Evolutionary conservation across 2,113 vertebrate genomes (phyloP).

Genomic region (Entelurus aequoreus): DNA sequence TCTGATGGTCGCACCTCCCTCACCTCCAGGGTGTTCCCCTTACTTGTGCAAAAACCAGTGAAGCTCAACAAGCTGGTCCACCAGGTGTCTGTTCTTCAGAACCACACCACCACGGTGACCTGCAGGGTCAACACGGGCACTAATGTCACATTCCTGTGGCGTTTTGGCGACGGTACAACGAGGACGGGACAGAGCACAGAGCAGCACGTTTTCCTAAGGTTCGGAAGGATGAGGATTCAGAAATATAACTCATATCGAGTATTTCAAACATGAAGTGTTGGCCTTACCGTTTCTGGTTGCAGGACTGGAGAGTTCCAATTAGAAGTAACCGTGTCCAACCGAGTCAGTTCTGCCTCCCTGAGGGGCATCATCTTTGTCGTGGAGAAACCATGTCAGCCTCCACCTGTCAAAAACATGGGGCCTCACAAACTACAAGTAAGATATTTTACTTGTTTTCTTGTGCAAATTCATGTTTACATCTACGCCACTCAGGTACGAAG

Average conservation of each 20-base stretch:
- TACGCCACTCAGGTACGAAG: slow-evolving; percentile 61
- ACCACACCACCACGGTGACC: slow-evolving; percentile 60
- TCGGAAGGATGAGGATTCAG: not conserved
- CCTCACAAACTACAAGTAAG: slow-evolving; percentile 73
- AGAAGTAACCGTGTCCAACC: slow-evolving; percentile 68
- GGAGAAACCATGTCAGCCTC: slow-evolving; percentile 71
- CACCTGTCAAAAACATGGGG: slow-evolving; percentile 78
- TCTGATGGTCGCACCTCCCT: slow-evolving; percentile 39
- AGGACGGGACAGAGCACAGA: slow-evolving; percentile 49
- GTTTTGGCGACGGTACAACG: slow-evolving; percentile 74
- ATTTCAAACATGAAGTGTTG: not conserved
- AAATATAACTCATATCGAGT: not conserved
- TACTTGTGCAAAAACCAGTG: slow-evolving; percentile 70
- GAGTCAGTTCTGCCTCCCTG: slow-evolving; percentile 70
- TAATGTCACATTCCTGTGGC: slow-evolving; percentile 70
- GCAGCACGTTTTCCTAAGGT: slow-evolving; percentile 71
- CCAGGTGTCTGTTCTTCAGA: slow-evolving; percentile 62
- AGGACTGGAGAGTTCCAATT: slow-evolving; percentile 76
- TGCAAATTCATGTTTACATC: no score
- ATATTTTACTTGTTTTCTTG: not conserved
- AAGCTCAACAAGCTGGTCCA: slow-evolving; percentile 68
- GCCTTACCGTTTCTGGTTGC: slow-evolving; percentile 1
- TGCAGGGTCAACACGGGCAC: slow-evolving; percentile 73
- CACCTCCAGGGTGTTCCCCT: slow-evolving; percentile 52
- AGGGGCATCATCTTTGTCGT: slow-evolving; percentile 73